These are phyloP conservation scores for Pyrochroa serraticornis DNA, from an alignment of 2,888 invertebrate genomes.

Conservation along the genomic window DNA sequence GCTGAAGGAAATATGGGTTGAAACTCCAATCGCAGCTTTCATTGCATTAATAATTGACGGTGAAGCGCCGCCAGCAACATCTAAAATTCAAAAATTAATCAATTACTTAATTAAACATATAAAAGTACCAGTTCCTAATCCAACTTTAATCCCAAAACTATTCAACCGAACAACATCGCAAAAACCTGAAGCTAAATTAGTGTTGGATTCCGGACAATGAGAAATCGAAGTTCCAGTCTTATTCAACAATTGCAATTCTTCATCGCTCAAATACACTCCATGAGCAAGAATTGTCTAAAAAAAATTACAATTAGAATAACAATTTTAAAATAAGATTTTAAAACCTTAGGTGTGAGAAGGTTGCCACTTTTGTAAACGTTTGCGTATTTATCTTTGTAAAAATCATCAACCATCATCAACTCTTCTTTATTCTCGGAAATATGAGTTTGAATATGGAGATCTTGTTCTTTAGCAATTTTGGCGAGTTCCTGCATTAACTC, in stretches of 20 bases:
- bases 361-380: constrained; percentile 77
- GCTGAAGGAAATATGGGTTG: constrained; percentile 69
- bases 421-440: constrained; percentile 82
- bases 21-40: constrained; percentile 74
- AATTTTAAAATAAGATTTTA: constrained; percentile 10
- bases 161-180: constrained; percentile 76
- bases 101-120: neutral
- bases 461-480: constrained; percentile 67
- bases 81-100: constrained; percentile 56
- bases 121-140: constrained; percentile 80
- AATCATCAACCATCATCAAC: constrained; percentile 66
- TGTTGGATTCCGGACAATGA: constrained; percentile 89
- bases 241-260: constrained; percentile 70
- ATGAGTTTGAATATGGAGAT: constrained; percentile 84
- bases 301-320: constrained; percentile 49
- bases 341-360: constrained; percentile 73
- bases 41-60: constrained; percentile 79
- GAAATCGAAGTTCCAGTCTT: constrained; percentile 71
- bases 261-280: constrained; percentile 74
- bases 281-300: constrained; percentile 81
- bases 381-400: constrained; percentile 69
- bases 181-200: constrained; percentile 78
- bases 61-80: constrained; percentile 83
- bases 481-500: constrained; percentile 73
- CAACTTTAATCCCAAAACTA: constrained; percentile 71